Evolutionary conservation across 2,888 invertebrate species (phyloP).

Genomic region (Stenurella melanura): DNA sequence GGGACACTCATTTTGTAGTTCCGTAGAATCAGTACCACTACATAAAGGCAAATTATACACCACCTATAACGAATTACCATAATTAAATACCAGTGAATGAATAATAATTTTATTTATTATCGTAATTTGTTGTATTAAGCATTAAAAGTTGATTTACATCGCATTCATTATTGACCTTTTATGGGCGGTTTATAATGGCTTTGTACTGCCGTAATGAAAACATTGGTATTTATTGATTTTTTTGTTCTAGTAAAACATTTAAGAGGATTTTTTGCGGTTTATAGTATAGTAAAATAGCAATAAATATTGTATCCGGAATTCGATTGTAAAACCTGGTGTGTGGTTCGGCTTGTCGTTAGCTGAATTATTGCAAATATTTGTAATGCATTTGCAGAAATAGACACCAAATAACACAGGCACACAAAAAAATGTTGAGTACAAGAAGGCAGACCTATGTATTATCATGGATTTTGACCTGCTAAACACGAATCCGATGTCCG

Average conservation of each 20-base stretch:
- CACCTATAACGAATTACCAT: constrained; percentile 15
- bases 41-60: constrained; percentile 13
- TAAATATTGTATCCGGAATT: no score
- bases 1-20: background rate
- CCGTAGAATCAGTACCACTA: constrained; percentile 11
- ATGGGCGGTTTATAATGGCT: background rate
- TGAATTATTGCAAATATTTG: no score
- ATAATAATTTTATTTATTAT: constrained; percentile 32
- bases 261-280: no score
- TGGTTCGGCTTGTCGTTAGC: no score
- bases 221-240: background rate
- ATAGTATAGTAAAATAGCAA: no score
- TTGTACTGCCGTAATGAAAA: background rate
- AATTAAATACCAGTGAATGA: constrained; percentile 28
- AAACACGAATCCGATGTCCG: no score
- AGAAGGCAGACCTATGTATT: no score
- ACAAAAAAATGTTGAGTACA: no score
- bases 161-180: constrained; percentile 16
- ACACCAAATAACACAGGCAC: no score
- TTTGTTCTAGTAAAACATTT: background rate
- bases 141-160: constrained; percentile 21
- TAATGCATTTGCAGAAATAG: no score
- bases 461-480: no score
- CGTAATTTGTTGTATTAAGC: constrained; percentile 20
- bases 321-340: no score